A percentile compares a stretch with the other conserved stretches of the same genome.
Conservation (phyloP, 2,888 invertebrate species). For the Aricia artaxerxes region DNA sequence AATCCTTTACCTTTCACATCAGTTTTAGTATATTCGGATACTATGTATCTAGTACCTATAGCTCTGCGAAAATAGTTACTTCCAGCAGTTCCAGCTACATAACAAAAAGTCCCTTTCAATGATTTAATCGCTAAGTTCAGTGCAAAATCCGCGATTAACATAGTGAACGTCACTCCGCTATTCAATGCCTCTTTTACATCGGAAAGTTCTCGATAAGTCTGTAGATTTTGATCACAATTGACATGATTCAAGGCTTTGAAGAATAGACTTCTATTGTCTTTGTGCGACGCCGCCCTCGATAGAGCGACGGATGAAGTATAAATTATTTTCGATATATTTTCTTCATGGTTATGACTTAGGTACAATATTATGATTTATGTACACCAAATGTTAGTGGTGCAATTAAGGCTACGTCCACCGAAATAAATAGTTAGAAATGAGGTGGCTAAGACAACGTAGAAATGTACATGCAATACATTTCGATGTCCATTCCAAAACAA, state of each 20-base stretch:
- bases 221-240: conserved; percentile 29
- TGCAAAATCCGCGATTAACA: conserved; percentile 16
- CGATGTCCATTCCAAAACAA: no score
- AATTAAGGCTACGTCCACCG: no score
- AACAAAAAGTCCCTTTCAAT: neutral
- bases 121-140: conserved; percentile 1
- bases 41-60: no score
- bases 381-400: no score
- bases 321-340: neutral
- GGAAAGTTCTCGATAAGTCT: conserved; percentile 26
- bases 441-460: no score
- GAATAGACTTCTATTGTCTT: conserved; percentile 29
- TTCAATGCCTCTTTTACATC: conserved; percentile 24
- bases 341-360: no score
- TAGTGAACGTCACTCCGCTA: conserved; percentile 9
- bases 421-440: no score
- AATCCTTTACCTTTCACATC: no score
- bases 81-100: neutral
- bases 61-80: neutral
- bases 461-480: no score
- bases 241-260: conserved; percentile 25
- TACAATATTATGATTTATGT: no score
- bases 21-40: no score
- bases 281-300: conserved; percentile 19
- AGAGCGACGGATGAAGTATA: neutral